Evolutionary conservation across 1,140 invertebrate genomes (phyloP).

Genomic region (Limonius californicus): DNA sequence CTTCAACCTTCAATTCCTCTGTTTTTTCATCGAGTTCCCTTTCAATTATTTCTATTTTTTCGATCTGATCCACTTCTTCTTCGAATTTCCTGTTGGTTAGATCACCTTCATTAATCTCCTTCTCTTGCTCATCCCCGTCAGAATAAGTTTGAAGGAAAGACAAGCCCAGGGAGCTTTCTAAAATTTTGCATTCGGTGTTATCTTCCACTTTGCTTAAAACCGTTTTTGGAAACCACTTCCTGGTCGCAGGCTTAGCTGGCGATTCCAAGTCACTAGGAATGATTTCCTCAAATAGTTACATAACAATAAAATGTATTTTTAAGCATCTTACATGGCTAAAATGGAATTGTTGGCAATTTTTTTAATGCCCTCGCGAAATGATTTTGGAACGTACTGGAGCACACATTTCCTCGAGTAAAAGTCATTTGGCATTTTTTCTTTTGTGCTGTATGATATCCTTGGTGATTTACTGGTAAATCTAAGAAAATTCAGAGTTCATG

Average conservation of each 20-base stretch:
- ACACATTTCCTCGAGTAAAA: constrained; percentile 29
- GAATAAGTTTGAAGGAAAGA: constrained; percentile 40
- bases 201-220: constrained; percentile 27
- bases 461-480: constrained; percentile 36
- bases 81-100: no score
- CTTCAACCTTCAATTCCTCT: no score
- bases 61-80: no score
- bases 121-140: constrained; percentile 35
- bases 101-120: constrained; percentile 9
- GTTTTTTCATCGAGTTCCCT: no score
- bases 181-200: constrained; percentile 27
- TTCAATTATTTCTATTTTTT: no score
- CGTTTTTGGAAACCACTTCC: constrained; percentile 38
- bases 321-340: no score
- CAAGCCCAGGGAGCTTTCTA: constrained; percentile 39
- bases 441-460: constrained; percentile 33
- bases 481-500: constrained; percentile 23
- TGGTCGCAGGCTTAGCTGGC: background rate
- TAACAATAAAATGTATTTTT: no score
- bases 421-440: constrained; percentile 19
- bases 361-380: constrained; percentile 2
- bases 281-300: no score
- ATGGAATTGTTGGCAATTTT: background rate
- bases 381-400: constrained; percentile 29
- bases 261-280: background rate